These are phyloP conservation scores for Chlorops oryzae DNA, from an alignment of 1,140 invertebrate species.

Conservation along the genomic window DNA sequence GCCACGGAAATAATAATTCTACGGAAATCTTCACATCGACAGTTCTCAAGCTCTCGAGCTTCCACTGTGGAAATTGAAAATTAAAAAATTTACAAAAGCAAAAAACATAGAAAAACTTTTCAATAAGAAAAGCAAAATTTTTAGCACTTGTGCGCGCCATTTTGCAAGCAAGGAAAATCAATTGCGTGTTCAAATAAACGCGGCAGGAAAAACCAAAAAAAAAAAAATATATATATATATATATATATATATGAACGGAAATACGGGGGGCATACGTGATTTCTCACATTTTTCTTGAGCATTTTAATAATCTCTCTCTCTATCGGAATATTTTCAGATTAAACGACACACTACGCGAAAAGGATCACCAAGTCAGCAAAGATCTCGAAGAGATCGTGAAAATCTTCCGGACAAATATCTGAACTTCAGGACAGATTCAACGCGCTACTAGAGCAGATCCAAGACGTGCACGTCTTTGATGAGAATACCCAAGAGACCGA, in stretches of 20 bases:
- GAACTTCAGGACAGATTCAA: slow-evolving; percentile 59
- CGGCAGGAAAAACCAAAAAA: background rate
- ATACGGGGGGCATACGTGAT: no score
- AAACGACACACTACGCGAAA: slow-evolving; percentile 53
- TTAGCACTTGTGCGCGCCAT: slow-evolving; percentile 1
- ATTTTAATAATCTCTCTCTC: slow-evolving; percentile 5
- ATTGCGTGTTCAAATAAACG: background rate
- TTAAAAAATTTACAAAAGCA: background rate
- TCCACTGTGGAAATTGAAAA: no score
- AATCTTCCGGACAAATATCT: slow-evolving; percentile 58
- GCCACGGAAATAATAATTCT: slow-evolving; percentile 36
- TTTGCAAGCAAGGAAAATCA: background rate
- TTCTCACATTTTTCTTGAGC: background rate
- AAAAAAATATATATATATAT: slow-evolving; percentile 4
- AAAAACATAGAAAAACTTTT: background rate
- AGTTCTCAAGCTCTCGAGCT: background rate
- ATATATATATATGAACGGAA: background rate
- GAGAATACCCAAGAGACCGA: slow-evolving; percentile 57
- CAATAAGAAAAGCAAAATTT: background rate
- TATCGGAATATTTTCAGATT: slow-evolving; percentile 40
- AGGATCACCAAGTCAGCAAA: slow-evolving; percentile 54
- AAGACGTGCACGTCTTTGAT: slow-evolving; percentile 66
- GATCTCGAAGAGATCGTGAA: slow-evolving; percentile 57
- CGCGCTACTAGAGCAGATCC: slow-evolving; percentile 57
- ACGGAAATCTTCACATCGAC: slow-evolving; percentile 39